Evolutionary conservation across 2,113 vertebrate genomes (phyloP), one percentile per base, ranked within the genome.

Genomic region (Pandion haliaetus): DNA sequence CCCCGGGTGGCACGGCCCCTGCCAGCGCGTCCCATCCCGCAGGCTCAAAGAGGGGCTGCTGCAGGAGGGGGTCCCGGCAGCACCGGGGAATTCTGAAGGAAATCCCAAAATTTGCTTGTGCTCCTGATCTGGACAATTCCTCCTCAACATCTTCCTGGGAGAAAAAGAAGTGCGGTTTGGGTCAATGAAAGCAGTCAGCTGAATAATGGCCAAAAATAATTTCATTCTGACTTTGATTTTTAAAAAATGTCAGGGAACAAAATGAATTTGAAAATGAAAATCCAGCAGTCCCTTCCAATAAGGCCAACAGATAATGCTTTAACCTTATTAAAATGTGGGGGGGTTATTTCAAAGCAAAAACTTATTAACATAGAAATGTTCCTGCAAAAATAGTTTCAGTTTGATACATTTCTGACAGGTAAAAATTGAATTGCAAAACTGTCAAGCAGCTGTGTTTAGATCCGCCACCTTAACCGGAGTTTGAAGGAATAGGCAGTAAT

Each of bases 321-420:
- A 83, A 90, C 92, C 91, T 76, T 74, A 79, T 87, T 94, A 91
- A 93, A 92, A 25, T 7, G 5, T 7, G 17, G 25, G 9, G 50
- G 23, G 28, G 1, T 12, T 59, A 67, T 77, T 96, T 91, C 66
- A 76, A 85, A 82, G 62, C 34, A 80, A 83, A 93, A 94, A 63
- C n/a, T 76, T 86, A 93, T 84, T 92, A 95, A 95, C 65, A 69
- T 49, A 79, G 90, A 91, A 86, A 86, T 57, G 65, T 38, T 72
- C 57, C 57, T 65, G 77, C 36, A 92, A 44, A 96, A 95, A 69
- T 29, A 92, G 52, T 88, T 88, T 74, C 57, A 9, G 36, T 38
- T 61, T 89, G 94, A 92, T 91, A 57, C 73, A 83, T 69, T 86
- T 76, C 73, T 91, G 88, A 91, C 88, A 82, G 88, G 88, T 86